Conservation (phyloP, 2,113 vertebrate genomes). For the Nannospalax galili region DNA sequence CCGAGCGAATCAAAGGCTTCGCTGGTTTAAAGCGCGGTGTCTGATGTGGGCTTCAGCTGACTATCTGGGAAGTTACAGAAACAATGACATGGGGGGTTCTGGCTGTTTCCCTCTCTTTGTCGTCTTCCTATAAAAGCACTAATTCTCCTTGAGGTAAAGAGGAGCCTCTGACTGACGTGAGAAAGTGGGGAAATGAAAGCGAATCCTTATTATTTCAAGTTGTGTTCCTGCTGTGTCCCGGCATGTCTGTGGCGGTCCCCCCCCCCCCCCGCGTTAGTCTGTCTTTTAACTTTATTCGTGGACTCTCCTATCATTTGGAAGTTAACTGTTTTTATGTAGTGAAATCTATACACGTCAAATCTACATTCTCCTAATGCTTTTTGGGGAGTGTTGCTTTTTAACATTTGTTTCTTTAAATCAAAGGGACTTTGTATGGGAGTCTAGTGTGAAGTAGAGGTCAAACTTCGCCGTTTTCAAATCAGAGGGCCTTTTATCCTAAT, state of each 20-base stretch:
- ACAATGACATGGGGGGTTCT: conserved; percentile 67
- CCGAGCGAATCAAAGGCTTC: conserved; percentile 75
- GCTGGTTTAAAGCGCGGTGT: conserved; percentile 61
- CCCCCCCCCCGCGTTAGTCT: background rate
- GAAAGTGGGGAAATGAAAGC: conserved; percentile 61
- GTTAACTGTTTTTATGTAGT: conserved; percentile 41
- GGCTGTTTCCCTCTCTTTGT: conserved; percentile 61
- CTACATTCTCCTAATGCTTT: conserved; percentile 40
- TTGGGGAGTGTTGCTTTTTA: conserved; percentile 51
- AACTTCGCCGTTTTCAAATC: conserved; percentile 8
- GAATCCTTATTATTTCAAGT: conserved; percentile 57
- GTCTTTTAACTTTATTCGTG: conserved; percentile 38
- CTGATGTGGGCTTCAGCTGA: conserved; percentile 70
- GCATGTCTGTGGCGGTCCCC: background rate
- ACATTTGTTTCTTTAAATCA: conserved; percentile 36
- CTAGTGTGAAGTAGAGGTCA: background rate
- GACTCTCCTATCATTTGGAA: conserved; percentile 27
- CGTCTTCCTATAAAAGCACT: conserved; percentile 47
- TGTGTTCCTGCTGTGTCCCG: background rate
- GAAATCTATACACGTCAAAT: background rate
- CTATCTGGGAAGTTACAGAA: conserved; percentile 67
- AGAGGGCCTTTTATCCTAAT: background rate
- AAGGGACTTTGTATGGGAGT: conserved; percentile 12
- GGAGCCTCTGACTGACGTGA: conserved; percentile 57
- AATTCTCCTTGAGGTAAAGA: conserved; percentile 67